Evolutionary conservation across 2,888 invertebrate species (phyloP).

Genomic region (Plagodis dolabraria): DNA sequence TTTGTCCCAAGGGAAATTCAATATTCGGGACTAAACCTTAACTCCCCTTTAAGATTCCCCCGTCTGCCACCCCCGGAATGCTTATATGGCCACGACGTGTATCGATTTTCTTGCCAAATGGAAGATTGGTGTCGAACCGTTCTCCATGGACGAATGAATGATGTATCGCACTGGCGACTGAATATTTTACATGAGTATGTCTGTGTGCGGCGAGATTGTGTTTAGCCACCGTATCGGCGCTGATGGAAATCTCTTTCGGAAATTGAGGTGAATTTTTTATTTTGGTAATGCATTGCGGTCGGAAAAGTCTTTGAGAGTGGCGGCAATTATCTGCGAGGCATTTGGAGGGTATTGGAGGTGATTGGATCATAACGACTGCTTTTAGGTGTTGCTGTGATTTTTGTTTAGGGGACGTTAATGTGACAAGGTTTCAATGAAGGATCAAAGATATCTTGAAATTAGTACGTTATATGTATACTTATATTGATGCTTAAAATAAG

Average conservation of each 20-base stretch:
- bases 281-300: slow-evolving; percentile 68
- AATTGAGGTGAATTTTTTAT: slow-evolving; percentile 79
- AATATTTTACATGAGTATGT: slow-evolving; percentile 75
- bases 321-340: slow-evolving; percentile 69
- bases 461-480: too few species aligned
- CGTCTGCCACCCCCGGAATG: slow-evolving; percentile 83
- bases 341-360: slow-evolving; percentile 62
- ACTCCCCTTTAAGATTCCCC: slow-evolving; percentile 83
- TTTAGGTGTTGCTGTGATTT: slow-evolving; percentile 42
- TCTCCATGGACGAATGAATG: slow-evolving; percentile 83
- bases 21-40: slow-evolving; percentile 86
- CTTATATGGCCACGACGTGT: slow-evolving; percentile 85
- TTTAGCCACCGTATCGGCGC: slow-evolving; percentile 73
- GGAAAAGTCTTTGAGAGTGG: slow-evolving; percentile 17
- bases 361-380: slow-evolving; percentile 65
- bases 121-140: slow-evolving; percentile 84
- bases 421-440: slow-evolving; percentile 5
- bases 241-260: slow-evolving; percentile 73
- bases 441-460: neutral
- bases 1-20: slow-evolving; percentile 86
- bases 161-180: slow-evolving; percentile 80
- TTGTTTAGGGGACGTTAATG: slow-evolving; percentile 13
- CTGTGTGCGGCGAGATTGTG: slow-evolving; percentile 60
- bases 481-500: too few species aligned
- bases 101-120: slow-evolving; percentile 85